Evolutionary conservation across 1,140 invertebrate species (phyloP), one percentile per base, ranked within the genome.

Genomic region (Camponotus vicinus): DNA sequence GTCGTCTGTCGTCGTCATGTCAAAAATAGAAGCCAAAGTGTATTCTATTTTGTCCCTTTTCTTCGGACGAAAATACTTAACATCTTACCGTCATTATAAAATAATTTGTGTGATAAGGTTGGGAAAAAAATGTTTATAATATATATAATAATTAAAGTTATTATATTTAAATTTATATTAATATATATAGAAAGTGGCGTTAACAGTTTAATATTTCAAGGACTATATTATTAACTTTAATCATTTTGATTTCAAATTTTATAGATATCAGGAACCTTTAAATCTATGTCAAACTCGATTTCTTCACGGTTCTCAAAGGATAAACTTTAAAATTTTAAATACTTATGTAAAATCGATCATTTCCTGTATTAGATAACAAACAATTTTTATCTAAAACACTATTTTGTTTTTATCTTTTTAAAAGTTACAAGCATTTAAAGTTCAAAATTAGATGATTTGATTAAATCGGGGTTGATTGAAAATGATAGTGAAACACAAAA

Each of bases 21-120:
- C 15, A 61, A 45, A 73, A 73, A 83, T 83, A 83, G 55, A 83
- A 63, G 52, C 70, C 11, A 45, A 42, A 70, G 21, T 2, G 11
- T 55, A 40, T 79, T 13, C 11, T 6, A 70, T 4, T 70, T 69
- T 55, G 15, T n/a, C 27, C 32, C 21, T 57, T 15, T 42, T 27
- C 9, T 37, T 21, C 6, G n/a, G 13, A 0, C 6, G 1, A 32
- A 15, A 32, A 69, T 40, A 82, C 37, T 59, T 70, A 70, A 67
- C 13, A 79, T 11, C 32, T 45, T 45, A 9, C 42, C 6, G 3
- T 42, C 9, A 0, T 34, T 9, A 45, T 3, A 80, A n/a, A 70
- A 11, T 1, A 59, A 6, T 18, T 11, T 6, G 3, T n/a, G 0
- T 63, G 37, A 64, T 55, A 57, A 73, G n/a, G n/a, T 73, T 8